Base-by-base conservation (phyloP, 2,888 invertebrate species). In the Gastrophysa polygoni region DNA sequence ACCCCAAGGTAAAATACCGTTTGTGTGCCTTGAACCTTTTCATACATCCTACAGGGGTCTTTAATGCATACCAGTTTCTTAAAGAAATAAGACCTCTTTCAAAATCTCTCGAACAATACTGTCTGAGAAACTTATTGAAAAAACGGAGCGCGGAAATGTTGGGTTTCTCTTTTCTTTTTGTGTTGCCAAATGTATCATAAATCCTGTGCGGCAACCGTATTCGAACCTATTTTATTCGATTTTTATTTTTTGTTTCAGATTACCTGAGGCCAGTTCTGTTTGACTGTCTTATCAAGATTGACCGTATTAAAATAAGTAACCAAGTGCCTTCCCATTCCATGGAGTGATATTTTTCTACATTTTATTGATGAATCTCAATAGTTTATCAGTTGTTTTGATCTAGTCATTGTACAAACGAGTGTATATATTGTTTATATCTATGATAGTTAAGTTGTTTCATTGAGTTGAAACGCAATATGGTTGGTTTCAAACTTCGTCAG, bases 281-380 rank as follows among this genome's bases (percentile, higher is more conserved):
- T 60, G 63, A 59, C 58, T 63, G 59, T 68, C 66, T 69, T 67
- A 69, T 68, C 67, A 71, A 67, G 66, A 67, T 49, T 50, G 56
- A 44, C 63, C 63, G 65, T 66, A 67, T 60, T 63, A 62, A 63
- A 69, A 57, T 60, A 60, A 63, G 61, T 69, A 74, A 73, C 68
- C 69, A 73, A 75, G 79, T 79, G 80, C 81, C 80, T 81, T 79
- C 62, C 71, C 76, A 77, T 75, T 77, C 77, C 77, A 73, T 71
- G 70, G 75, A 78, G 78, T 78, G 78, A 79, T 78, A 78, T 75
- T 73, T 72, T 74, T 70, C 68, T 69, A 68, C 68, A 67, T 71
- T 72, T 72, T 71, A 72, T 72, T 69, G 57, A 71, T 74, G 67
- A 66, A 66, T 69, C 69, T 69, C 67, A 63, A 69, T 73, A 77